Evolutionary conservation across 2,113 vertebrate genomes (phyloP).

Genomic region (Bettongia penicillata): DNA sequence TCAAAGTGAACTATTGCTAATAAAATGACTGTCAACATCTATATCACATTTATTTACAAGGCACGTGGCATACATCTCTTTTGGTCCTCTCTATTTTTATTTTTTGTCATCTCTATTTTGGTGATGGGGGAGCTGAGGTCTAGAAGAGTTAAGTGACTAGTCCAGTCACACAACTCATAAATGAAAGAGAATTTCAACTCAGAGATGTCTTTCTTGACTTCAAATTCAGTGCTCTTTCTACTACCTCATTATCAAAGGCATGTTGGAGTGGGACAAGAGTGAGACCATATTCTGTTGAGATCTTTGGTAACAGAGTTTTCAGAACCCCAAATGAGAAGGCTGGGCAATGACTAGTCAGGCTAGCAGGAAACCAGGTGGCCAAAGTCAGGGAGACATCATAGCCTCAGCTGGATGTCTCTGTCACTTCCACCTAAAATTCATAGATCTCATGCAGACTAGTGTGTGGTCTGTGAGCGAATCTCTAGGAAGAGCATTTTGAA

Average conservation of each 20-base stretch:
- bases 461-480: not conserved
- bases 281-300: not conserved
- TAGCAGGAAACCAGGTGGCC: not conserved
- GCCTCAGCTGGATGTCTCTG: not conserved
- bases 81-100: too few species aligned
- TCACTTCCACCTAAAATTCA: conserved; percentile 33
- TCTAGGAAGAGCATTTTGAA: conserved; percentile 37
- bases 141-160: not conserved
- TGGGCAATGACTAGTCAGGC: not conserved
- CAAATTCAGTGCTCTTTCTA: not conserved
- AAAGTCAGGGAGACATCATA: not conserved
- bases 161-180: not conserved
- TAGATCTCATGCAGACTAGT: not conserved
- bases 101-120: not conserved
- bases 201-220: not conserved
- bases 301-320: not conserved
- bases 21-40: not conserved
- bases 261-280: not conserved
- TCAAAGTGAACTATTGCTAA: not conserved
- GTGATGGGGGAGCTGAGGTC: not conserved
- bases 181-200: not conserved
- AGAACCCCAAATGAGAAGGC: not conserved
- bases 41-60: not conserved
- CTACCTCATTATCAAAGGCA: not conserved
- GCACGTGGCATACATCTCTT: not conserved